Evolutionary conservation across 2,113 vertebrate species (phyloP).

Genomic region (Panurus biarmicus): DNA sequence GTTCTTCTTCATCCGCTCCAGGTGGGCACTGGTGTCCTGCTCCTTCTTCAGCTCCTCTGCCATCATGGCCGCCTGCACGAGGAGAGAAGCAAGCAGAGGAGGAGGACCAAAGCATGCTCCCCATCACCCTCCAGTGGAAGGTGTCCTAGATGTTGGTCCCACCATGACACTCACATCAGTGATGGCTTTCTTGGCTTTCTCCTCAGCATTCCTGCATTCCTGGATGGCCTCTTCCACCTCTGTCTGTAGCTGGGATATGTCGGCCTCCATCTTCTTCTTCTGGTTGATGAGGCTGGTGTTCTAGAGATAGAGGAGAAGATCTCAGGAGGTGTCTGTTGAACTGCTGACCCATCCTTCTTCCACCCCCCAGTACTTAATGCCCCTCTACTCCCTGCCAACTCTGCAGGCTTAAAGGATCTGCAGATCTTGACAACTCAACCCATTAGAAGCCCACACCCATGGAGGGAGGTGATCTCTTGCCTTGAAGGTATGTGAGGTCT

Average conservation of each 20-base stretch:
- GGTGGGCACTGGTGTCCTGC: neutral
- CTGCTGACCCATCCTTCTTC: constrained; percentile 12
- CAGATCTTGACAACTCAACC: neutral
- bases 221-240: constrained; percentile 78
- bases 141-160: neutral
- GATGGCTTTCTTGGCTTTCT: neutral
- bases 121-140: neutral
- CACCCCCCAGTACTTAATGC: neutral
- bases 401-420: neutral
- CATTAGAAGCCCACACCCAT: neutral
- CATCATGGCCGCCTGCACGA: neutral
- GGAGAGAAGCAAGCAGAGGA: neutral
- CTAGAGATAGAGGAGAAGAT: neutral
- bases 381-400: neutral
- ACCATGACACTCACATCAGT: neutral
- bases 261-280: constrained; percentile 80
- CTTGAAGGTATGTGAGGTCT: neutral
- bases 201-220: constrained; percentile 39
- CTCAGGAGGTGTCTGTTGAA: neutral
- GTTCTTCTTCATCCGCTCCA: constrained; percentile 98
- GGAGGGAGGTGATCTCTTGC: neutral
- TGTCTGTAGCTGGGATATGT: constrained; percentile 67
- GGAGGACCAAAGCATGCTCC: neutral
- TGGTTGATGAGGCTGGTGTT: constrained; percentile 69
- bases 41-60: neutral